A percentile compares a stretch with the other conserved stretches of the same genome.
phyloP scores from a whole-genome alignment of 2,797 vertebrate species.

The Hemitrygon akajei region DNA sequence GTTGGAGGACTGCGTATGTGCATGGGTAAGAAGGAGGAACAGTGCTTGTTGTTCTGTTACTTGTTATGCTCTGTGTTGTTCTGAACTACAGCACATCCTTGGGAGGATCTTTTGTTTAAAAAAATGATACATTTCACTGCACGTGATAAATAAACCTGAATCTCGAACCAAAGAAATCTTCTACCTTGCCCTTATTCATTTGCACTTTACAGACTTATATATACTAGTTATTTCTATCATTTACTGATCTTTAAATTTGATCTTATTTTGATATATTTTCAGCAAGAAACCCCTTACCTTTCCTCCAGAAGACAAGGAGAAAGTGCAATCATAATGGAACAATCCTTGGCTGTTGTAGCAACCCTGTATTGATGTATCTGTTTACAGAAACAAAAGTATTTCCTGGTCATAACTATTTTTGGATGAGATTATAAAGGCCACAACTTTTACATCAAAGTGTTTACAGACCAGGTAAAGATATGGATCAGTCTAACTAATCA shows the following conservation, averaged over 20 bases:
- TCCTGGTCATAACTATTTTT: background rate
- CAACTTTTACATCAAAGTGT: background rate
- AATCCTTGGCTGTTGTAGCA: constrained; percentile 95
- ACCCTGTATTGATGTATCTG: constrained; percentile 92
- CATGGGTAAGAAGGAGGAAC: no score
- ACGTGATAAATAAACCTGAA: no score
- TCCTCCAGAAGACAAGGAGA: constrained; percentile 75
- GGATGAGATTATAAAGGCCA: background rate
- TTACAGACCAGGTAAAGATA: no score
- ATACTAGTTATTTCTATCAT: background rate
- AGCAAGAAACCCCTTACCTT: constrained; percentile 52
- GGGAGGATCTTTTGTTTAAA: no score
- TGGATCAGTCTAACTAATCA: background rate
- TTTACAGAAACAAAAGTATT: background rate
- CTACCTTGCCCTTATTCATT: no score
- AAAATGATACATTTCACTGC: no score
- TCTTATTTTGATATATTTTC: background rate
- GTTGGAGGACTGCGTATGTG: no score
- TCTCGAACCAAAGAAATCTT: background rate
- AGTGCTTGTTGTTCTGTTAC: no score
- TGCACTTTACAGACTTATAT: background rate
- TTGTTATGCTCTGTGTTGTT: no score
- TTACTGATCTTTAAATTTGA: background rate
- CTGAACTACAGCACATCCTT: no score
- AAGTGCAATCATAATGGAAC: constrained; percentile 88